phyloP scores from a whole-genome alignment of 2,797 vertebrate species.

The Esox masquinongy region DNA sequence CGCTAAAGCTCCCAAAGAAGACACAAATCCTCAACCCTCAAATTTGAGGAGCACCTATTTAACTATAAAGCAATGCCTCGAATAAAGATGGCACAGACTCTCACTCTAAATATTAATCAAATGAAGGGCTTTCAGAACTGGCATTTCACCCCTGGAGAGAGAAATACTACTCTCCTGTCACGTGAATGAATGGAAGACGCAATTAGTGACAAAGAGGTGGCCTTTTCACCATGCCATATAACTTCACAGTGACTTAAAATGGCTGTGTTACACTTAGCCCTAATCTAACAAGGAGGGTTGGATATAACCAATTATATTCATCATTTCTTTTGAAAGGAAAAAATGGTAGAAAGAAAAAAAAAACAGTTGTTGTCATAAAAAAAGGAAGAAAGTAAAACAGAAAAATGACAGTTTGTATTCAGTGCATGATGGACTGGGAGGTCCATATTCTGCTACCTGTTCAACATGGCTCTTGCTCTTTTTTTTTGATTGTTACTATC shows the following conservation, averaged over 20 bases:
- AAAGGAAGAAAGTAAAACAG: background rate
- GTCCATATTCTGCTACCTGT: background rate
- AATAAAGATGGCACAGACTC: slow-evolving; percentile 64
- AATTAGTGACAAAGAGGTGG: slow-evolving; percentile 74
- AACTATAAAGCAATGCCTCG: slow-evolving; percentile 64
- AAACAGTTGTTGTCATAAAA: background rate
- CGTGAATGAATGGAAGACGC: slow-evolving; percentile 70
- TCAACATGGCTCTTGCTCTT: background rate
- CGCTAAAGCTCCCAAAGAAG: slow-evolving; percentile 28
- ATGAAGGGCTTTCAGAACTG: slow-evolving; percentile 75
- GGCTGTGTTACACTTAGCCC: slow-evolving; percentile 64
- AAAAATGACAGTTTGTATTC: slow-evolving; percentile 10
- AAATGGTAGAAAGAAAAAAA: slow-evolving; percentile 7
- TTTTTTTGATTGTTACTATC: background rate
- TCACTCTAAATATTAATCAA: slow-evolving; percentile 79
- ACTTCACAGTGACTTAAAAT: slow-evolving; percentile 37
- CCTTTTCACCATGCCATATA: slow-evolving; percentile 64
- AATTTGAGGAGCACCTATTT: slow-evolving; percentile 66
- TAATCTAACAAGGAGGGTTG: slow-evolving; percentile 30
- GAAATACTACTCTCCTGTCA: slow-evolving; percentile 72
- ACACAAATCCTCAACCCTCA: slow-evolving; percentile 44
- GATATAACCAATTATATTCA: background rate
- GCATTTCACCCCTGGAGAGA: slow-evolving; percentile 72
- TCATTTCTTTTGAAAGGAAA: background rate
- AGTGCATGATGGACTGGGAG: background rate